Evolutionary conservation across 92 coral and sea anemone genomes (phyloP), one percentile per base, ranked within the genome.

Genomic region (Epizoanthus scotinus): DNA sequence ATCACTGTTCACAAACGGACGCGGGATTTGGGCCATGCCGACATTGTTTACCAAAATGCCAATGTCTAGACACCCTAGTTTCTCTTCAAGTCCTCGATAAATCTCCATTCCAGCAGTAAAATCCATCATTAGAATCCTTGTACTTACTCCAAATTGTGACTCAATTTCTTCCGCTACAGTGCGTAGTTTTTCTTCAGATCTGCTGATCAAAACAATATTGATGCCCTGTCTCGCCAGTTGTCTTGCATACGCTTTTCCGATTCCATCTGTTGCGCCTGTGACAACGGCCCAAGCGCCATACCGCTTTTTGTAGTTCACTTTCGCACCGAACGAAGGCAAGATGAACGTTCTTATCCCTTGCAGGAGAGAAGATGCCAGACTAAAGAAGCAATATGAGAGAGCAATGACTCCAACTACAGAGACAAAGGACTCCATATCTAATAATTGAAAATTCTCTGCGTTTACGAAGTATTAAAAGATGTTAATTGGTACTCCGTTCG

Each of bases 11-110:
- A 84, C 85, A 77, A 91, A 93, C 60, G 74, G 84, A 50, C 84
- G 89, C 29, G 92, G 89, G 60, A 83, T 89, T 65, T 87, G 93
- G 0, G 82, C 84, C 12, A 80, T 82, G 12, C 94, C 98, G 13
- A 93, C 94, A 82, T 90, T 90, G 80, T 93, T 93, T 6, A 90
- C 94, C 58, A 95, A 85, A 8, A 92, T 81, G 40, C 98, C 97
- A 78, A 95, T 87, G 18, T 92, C 98, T 2, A 92, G 88, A 36
- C 86, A 92, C 17, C 84, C 84, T 3, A 95, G 82, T 67, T 89
- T 82, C 25, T 90, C 90, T 24, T 78, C 95, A 70, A 95, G 49
- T n/a, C 80, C 91, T 36, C 74, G 80, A 72, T 95, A 95, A 49
- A 95, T 90, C 26, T 88, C 92, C 13, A 82, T 84, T 22, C 93